A percentile compares a stretch with the other conserved stretches of the same genome.
phyloP scores from a whole-genome alignment of 2,113 vertebrate species.

The Rhizomys pruinosus region DNA sequence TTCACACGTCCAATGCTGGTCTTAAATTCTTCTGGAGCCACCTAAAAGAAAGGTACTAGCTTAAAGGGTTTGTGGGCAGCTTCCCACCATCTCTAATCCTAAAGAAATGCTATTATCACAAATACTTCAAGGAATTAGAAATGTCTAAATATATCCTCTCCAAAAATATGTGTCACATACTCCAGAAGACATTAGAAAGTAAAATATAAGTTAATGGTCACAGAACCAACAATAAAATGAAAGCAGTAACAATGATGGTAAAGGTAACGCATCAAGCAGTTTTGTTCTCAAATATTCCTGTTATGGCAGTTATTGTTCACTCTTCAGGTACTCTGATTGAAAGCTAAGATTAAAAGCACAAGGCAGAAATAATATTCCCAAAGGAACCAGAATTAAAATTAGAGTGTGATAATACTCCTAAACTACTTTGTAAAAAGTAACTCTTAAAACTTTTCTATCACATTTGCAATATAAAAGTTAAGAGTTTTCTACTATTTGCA shows the following conservation, averaged over 20 bases:
- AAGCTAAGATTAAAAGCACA: slow-evolving; percentile 34
- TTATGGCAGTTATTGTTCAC: slow-evolving; percentile 45
- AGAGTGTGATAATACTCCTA: slow-evolving; percentile 20
- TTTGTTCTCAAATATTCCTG: slow-evolving; percentile 51
- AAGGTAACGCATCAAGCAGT: slow-evolving; percentile 19
- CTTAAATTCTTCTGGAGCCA: slow-evolving; percentile 99
- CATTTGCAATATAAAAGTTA: slow-evolving; percentile 47
- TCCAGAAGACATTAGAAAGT: slow-evolving; percentile 25
- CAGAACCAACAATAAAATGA: slow-evolving; percentile 23
- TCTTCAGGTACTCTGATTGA: slow-evolving; percentile 27
- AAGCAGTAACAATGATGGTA: neutral
- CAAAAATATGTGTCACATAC: slow-evolving; percentile 3
- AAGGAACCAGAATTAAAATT: slow-evolving; percentile 53
- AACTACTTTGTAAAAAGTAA: slow-evolving; percentile 52
- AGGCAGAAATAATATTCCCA: slow-evolving; percentile 25
- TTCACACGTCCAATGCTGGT: slow-evolving; percentile 96
- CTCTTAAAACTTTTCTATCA: slow-evolving; percentile 29
- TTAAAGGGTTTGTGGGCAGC: slow-evolving; percentile 61
- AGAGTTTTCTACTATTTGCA: slow-evolving; percentile 16
- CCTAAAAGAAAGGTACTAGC: slow-evolving; percentile 86
- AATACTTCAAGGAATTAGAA: slow-evolving; percentile 52
- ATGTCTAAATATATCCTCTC: slow-evolving; percentile 10
- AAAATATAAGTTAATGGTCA: slow-evolving; percentile 54
- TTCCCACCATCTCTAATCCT: slow-evolving; percentile 11
- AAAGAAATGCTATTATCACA: slow-evolving; percentile 51